Conservation (phyloP, 2,888 invertebrate genomes). For the Cacoxenus indagator region DNA sequence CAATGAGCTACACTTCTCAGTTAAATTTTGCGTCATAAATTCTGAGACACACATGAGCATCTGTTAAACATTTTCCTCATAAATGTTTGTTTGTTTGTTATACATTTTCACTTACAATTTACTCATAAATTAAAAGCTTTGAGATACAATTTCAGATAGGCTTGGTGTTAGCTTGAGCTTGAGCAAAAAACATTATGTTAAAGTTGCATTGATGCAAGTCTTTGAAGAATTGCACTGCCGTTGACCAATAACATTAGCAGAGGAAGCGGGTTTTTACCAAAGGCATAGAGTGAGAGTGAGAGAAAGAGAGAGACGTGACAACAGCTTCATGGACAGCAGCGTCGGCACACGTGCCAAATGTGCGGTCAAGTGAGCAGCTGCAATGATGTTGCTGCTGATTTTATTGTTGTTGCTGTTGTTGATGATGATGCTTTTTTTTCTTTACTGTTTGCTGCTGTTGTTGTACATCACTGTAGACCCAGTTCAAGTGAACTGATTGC, state of each 20-base stretch:
- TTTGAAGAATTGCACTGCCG: no score
- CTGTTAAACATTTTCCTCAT: no score
- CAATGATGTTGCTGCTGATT: slow-evolving; percentile 43
- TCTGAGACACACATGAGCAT: no score
- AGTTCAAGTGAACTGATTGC: slow-evolving; percentile 54
- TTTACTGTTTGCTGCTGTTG: slow-evolving; percentile 37
- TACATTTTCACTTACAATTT: not conserved
- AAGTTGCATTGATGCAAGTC: no score
- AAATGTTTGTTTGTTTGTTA: no score
- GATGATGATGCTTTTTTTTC: no score
- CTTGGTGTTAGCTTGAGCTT: no score
- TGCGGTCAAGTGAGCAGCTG: slow-evolving; percentile 57
- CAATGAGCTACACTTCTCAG: no score
- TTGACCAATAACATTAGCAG: not conserved
- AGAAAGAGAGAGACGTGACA: not conserved
- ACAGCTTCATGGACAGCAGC: not conserved
- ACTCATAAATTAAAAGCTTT: not conserved
- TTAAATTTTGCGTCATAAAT: no score
- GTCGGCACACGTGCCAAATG: slow-evolving; percentile 58
- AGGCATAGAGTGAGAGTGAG: not conserved
- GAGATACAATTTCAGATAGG: no score
- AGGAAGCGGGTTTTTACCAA: no score
- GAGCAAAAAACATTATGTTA: no score
- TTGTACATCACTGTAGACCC: slow-evolving; percentile 27
- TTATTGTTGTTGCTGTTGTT: slow-evolving; percentile 22